Evolutionary conservation across 53 echinoderm and acorn worm species (phyloP), one percentile per base, ranked within the genome.

Genomic region (Arbacia lixula): DNA sequence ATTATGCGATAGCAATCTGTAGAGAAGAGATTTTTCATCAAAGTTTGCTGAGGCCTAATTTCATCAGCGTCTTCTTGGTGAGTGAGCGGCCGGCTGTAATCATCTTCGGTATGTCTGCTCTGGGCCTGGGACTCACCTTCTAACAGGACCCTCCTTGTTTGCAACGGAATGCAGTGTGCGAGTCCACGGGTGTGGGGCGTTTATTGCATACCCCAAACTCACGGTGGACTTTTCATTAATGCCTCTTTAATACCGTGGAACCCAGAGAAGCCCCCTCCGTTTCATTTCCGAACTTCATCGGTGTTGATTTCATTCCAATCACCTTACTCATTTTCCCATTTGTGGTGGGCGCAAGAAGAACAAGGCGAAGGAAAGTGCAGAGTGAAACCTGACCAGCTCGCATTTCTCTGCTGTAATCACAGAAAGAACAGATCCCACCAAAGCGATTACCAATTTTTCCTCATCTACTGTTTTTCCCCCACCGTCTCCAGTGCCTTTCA

Each of bases 291-390:
- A 77, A 58, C 78, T 57, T 58, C 78, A 77, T 77, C 40, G 78
- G 78, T 77, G 56, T 77, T 77, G 78, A 77, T 77, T 77, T 77
- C 78, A 77, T 77, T 55, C 78, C 78, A 56, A 77, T 77, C 78
- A 77, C 56, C 37, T 27, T 36, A 36, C 78, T 77, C 78, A 77
- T 77, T 77, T 77, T 77, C 78, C 78, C 78, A 77, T 77, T 77
- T 77, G 78, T 38, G 74, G 33, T 46, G 29, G 17, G 51, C 50
- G 49, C 42, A 53, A 74, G 74, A 74, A 74, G 53, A 71, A 46
- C 29, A 74, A 74, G 74, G 49, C n/a, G 60, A 54, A 58, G 26
- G 58, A 77, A 56, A 58, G 57, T 56, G 49, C 57, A 77, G 58
- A 77, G 78, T 77, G 78, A 55, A 77, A 77, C 49, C 60, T 58